Conservation (phyloP, 2,113 vertebrate genomes). For the Phylloscopus trochiloides region DNA sequence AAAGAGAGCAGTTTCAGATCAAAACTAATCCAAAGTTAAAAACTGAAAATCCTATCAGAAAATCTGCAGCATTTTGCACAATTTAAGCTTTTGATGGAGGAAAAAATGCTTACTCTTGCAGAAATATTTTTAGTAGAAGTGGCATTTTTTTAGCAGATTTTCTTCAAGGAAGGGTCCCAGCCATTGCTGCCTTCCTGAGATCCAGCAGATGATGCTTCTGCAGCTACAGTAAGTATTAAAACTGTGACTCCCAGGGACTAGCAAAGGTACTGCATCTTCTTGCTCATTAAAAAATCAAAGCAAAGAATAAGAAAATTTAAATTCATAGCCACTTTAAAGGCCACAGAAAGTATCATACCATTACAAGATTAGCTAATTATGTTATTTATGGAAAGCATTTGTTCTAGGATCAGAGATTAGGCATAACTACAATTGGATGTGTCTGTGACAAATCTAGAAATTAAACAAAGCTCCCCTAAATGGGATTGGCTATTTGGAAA, state of each 20-base stretch:
- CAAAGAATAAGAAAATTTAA: conserved; percentile 16
- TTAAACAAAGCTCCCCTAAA: background rate
- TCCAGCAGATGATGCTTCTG: background rate
- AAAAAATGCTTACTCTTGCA: background rate
- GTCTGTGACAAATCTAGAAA: conserved; percentile 37
- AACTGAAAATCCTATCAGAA: background rate
- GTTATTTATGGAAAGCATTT: conserved; percentile 55
- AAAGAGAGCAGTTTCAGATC: background rate
- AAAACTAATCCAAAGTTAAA: conserved; percentile 22
- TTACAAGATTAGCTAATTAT: conserved; percentile 39
- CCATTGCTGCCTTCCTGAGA: background rate
- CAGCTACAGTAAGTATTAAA: conserved; percentile 47
- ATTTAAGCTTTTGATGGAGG: background rate
- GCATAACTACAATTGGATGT: conserved; percentile 3
- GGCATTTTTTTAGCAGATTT: background rate
- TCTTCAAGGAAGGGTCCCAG: background rate
- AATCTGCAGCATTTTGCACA: conserved; percentile 4
- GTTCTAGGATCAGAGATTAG: conserved; percentile 24
- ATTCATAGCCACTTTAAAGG: conserved; percentile 38
- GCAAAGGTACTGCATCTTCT: conserved; percentile 37
- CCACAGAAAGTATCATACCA: background rate
- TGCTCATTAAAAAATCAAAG: background rate
- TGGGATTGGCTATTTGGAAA: background rate
- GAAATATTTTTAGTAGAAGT: background rate
- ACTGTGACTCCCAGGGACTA: conserved; percentile 59